Evolutionary conservation across 2,797 vertebrate genomes (phyloP), one percentile per base, ranked within the genome.

Genomic region (Gambelia wislizenii): DNA sequence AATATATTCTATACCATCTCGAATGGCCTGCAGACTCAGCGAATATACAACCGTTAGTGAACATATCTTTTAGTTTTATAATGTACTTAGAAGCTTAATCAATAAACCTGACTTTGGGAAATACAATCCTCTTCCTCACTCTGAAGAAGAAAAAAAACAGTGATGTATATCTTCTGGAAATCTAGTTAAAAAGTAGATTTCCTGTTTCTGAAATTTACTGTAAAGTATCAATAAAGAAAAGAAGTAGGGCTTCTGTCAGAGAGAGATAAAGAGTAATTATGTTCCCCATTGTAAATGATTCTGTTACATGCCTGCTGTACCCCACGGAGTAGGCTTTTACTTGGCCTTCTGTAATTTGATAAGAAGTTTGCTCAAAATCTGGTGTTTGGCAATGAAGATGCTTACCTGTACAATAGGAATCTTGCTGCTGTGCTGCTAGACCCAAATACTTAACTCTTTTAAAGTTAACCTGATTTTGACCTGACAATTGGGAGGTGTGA

Each of bases 21-120:
- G 2, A 86, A 84, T 91, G 91, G 91, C 90, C 91, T 86, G 75
- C 94, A 18, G 67, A 92, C 52, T 97, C 96, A 96, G 94, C 94
- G 89, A 89, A 90, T 83, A 59, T 6, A 25, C 86, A 88, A 81
- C 84, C 88, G 79, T 85, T 91, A 93, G 89, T 91, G 94, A 95
- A 93, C 93, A 79, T 33, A 90, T 77, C 82, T 96, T 95, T 95
- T 92, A 93, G 91, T 77, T 94, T 92, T 93, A 94, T 93, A 94
- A 94, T 91, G 86, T 89, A 89, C 91, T 95, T 94, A 92, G 85
- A 92, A 87, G 39, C 70, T 84, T 92, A 91, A 96, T 96, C 96
- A 93, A 96, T 97, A 96, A 94, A 89, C 69, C 93, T 96, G 95
- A 94, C 92, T 96, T 94, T 52, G 84, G 94, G 93, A 96, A 96